Percentiles rank a stretch among this genome's conserved stretches.
Evolutionary conservation across 2,888 invertebrate genomes (phyloP).

Genomic region (Hylaea fasciaria): DNA sequence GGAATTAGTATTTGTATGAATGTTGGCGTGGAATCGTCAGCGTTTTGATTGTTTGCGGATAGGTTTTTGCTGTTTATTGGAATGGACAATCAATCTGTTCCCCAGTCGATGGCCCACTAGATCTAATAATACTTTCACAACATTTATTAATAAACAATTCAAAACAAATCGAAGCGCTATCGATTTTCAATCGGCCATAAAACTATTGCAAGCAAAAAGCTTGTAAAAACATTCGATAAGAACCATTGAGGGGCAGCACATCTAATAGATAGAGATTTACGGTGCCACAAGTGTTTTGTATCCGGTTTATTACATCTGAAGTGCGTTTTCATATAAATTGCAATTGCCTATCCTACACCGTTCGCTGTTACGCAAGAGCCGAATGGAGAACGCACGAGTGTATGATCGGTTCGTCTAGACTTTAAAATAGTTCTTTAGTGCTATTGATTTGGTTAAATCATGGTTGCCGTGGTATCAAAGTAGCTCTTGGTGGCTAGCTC

Average conservation of each 20-base stretch:
- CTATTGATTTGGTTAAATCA: conserved; percentile 1
- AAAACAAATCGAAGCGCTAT: conserved; percentile 11
- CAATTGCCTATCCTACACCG: conserved; percentile 29
- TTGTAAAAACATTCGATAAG: conserved; percentile 35
- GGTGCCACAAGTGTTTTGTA: conserved; percentile 38
- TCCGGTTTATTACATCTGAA: conserved; percentile 36
- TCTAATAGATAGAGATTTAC: conserved; percentile 41
- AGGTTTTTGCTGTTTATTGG: no score
- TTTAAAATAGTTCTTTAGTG: conserved; percentile 17
- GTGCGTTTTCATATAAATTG: conserved; percentile 41
- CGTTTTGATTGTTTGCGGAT: no score
- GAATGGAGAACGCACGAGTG: conserved; percentile 26
- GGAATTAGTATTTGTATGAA: no score
- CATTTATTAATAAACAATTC: conserved; percentile 2
- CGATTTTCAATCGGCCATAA: conserved; percentile 15
- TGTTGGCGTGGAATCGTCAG: no score
- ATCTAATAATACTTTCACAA: no score
- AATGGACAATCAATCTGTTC: no score
- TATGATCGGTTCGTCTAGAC: conserved; percentile 40
- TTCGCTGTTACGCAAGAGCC: conserved; percentile 38
- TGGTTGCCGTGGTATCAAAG: no score
- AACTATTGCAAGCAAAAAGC: conserved; percentile 34
- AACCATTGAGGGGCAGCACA: conserved; percentile 23
- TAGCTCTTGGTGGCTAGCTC: no score
- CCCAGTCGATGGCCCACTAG: no score